Percentiles rank a stretch among this genome's conserved stretches.
Conservation (phyloP, 2,888 invertebrate genomes). For the Globia sparganii region DNA sequence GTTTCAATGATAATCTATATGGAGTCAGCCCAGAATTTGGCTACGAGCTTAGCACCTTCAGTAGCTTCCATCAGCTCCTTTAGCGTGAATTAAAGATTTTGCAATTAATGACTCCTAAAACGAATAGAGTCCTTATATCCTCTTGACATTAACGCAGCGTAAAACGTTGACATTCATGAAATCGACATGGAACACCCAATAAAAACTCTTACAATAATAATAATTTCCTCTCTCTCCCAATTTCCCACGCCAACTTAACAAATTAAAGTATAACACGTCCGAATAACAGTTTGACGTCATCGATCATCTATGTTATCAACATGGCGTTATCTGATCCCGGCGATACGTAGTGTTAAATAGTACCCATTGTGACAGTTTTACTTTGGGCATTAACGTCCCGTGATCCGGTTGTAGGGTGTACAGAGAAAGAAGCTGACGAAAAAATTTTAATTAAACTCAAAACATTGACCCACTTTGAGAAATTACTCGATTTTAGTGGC, state of each 20-base stretch:
- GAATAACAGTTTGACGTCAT: conserved; percentile 72
- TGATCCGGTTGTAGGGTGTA: conserved; percentile 71
- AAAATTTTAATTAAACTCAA: not conserved
- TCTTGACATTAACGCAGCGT: not conserved
- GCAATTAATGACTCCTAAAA: no score
- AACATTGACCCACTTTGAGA: no score
- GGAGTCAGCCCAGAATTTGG: no score
- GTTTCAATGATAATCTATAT: no score
- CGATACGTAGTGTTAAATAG: conserved; percentile 85
- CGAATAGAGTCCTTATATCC: not conserved
- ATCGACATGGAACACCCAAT: conserved; percentile 27
- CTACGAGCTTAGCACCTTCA: no score
- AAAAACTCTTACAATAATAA: conserved; percentile 14
- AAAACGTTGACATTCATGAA: not conserved
- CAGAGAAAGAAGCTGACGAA: conserved; percentile 55
- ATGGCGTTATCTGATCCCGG: conserved; percentile 79
- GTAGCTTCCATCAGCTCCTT: no score
- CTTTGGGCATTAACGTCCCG: conserved; percentile 78
- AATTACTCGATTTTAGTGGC: no score
- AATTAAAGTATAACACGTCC: conserved; percentile 55
- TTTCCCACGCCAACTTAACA: conserved; percentile 58
- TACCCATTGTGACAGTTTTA: conserved; percentile 87
- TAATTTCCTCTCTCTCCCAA: conserved; percentile 29
- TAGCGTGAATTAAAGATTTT: no score
- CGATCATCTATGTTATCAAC: conserved; percentile 81